Percentiles rank a stretch among this genome's conserved stretches.
phyloP scores from a whole-genome alignment of 2,888 invertebrate genomes.

The Drosophila monieri region DNA sequence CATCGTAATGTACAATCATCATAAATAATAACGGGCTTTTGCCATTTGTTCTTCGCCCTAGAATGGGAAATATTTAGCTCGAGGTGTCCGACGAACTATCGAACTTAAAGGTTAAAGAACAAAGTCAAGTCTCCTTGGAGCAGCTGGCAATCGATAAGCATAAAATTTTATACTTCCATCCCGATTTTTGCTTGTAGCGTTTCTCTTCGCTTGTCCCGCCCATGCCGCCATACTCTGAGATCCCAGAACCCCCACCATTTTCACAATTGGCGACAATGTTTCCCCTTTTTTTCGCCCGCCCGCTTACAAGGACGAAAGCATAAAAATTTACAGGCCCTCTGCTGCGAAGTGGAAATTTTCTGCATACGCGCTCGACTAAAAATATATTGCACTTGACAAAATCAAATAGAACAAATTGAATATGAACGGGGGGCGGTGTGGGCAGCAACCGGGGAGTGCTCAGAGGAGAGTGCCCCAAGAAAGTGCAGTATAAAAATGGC shows the following conservation, averaged over 20 bases:
- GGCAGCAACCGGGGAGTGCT: neutral
- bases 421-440: constrained; percentile 45
- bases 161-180: constrained; percentile 60
- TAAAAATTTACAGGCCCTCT: constrained; percentile 70
- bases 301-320: constrained; percentile 43
- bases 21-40: constrained; percentile 64
- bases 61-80: constrained; percentile 10
- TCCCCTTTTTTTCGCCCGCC: constrained; percentile 20
- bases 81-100: constrained; percentile 40
- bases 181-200: constrained; percentile 9
- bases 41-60: constrained; percentile 29
- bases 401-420: constrained; percentile 76
- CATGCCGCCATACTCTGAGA: neutral
- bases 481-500: constrained; percentile 65
- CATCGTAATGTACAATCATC: constrained; percentile 73
- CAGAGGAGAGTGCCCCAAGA: constrained; percentile 7
- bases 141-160: constrained; percentile 71
- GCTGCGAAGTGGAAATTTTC: constrained; percentile 58
- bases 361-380: constrained; percentile 67
- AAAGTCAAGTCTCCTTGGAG: constrained; percentile 10
- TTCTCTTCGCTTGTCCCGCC: neutral
- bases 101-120: constrained; percentile 23
- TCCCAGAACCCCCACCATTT: constrained; percentile 3
- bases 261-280: constrained; percentile 55
- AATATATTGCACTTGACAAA: constrained; percentile 72